A percentile compares a stretch with the other conserved stretches of the same genome.
phyloP scores from a whole-genome alignment of 1,140 invertebrate species.

The Hypothenemus hampei region DNA sequence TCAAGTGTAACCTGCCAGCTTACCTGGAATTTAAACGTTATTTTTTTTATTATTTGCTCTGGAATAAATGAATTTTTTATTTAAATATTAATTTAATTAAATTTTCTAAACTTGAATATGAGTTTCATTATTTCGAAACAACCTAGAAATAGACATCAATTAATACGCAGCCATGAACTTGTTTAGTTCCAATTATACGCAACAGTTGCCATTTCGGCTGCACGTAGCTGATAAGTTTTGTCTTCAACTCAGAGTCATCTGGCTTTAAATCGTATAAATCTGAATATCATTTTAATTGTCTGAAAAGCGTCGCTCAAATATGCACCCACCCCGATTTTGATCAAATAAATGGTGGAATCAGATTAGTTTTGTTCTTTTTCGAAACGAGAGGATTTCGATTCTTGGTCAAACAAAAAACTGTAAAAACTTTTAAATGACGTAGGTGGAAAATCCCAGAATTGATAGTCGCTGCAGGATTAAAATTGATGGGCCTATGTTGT shows the following conservation, averaged over 20 bases:
- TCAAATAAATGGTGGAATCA: neutral
- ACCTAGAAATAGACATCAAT: conserved; percentile 46
- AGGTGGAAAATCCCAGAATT: conserved; percentile 46
- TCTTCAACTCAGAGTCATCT: conserved; percentile 23
- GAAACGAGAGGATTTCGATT: conserved; percentile 32
- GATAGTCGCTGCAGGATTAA: conserved; percentile 44
- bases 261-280: conserved; percentile 21
- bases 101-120: conserved; percentile 1
- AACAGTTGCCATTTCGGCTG: conserved; percentile 42
- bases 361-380: neutral
- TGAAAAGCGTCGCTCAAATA: neutral
- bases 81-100: conserved; percentile 3
- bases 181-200: conserved; percentile 48
- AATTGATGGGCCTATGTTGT: conserved; percentile 25
- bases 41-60: neutral
- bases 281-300: conserved; percentile 16
- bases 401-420: conserved; percentile 39
- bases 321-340: neutral
- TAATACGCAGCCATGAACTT: conserved; percentile 46
- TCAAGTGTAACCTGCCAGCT: conserved; percentile 7
- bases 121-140: conserved; percentile 41
- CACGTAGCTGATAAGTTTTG: conserved; percentile 40
- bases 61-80: no score
- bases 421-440: conserved; percentile 38
- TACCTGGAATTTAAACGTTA: conserved; percentile 32